A percentile compares a stretch with the other conserved stretches of the same genome.
Conservation (phyloP, 2,797 vertebrate genomes). For the Hypotaenidia okinawae region DNA sequence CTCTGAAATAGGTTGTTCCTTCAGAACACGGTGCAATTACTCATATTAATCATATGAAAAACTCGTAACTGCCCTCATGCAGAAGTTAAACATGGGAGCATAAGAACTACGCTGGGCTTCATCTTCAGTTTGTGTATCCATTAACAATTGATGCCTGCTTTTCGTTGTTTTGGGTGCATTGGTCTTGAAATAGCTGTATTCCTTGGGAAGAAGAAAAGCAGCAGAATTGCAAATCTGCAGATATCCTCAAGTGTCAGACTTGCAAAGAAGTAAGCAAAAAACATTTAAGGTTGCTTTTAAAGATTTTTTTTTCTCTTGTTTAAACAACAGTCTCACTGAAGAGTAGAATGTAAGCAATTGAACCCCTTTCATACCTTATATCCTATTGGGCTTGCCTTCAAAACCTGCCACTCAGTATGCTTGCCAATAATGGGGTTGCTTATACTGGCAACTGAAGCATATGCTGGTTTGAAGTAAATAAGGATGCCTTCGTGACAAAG, state of each 20-base stretch:
- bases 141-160: neutral
- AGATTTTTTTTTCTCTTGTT: neutral
- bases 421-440: neutral
- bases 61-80: too few species aligned
- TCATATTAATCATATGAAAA: too few species aligned
- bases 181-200: neutral
- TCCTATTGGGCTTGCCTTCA: neutral
- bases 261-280: neutral
- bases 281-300: neutral
- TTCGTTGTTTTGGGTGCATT: neutral
- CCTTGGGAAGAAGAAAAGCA: neutral
- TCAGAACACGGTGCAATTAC: too few species aligned
- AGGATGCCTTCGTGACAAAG: constrained; percentile 25
- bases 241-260: neutral
- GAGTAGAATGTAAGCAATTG: neutral
- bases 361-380: neutral
- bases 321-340: neutral
- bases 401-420: neutral
- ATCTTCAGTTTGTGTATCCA: neutral
- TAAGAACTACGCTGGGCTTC: neutral
- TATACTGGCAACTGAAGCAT: neutral
- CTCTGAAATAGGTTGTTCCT: neutral
- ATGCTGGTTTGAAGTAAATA: constrained; percentile 35
- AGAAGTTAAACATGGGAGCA: neutral
- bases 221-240: neutral